Base-by-base conservation (phyloP, 92 coral and sea anemone genomes). In the Siderastrea radians region DNA sequence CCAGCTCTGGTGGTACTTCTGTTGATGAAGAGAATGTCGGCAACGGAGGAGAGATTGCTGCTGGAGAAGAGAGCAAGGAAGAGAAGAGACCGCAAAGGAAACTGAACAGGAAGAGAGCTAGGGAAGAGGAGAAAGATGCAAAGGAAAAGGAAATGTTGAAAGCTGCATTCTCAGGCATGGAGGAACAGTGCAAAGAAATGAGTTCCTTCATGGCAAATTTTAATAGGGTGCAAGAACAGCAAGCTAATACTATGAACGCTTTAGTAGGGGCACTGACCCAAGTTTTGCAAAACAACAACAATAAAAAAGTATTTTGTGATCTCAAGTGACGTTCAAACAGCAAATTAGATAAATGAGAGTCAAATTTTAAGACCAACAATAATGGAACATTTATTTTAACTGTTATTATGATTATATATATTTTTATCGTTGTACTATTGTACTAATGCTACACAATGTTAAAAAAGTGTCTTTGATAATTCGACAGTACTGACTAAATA, bases 1-100 rank as follows among this genome's bases (percentile, higher is more conserved):
- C 84, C 75, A 80, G 75, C 63, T 78, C 82, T 78, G n/a, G 82
- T 78, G 67, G 16, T 67, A 49, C 1, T 58, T 59, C 61, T 26
- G 62, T 66, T 49, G 75, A 38, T 15, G 80, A 78, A 78, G 52
- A 10, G 17, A 26, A 75, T 4, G 86, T 61, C 49, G 45, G 9
- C 86, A 80, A 80, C 46, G 67, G 60, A 65, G 72, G 43, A 69
- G 59, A 84, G 77, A 63, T 38, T 6, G 73, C 45, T 17, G 62
- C 52, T 15, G 88, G 13, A 11, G 15, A 66, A n/a, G 71, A 59
- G 49, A 49, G 58, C 73, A 76, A 59, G n/a, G 46, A 74, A 53
- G 68, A 6, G 78, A 59, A 53, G 12, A 74, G 79, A 54, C 38
- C 44, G 26, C 44, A 66, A 49, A 64, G 74, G 76, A 49, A 69